Percentiles rank a stretch among this genome's conserved stretches.
These are phyloP conservation scores for Buphagus erythrorhynchus DNA, from an alignment of 2,797 vertebrate genomes.

Conservation along the genomic window DNA sequence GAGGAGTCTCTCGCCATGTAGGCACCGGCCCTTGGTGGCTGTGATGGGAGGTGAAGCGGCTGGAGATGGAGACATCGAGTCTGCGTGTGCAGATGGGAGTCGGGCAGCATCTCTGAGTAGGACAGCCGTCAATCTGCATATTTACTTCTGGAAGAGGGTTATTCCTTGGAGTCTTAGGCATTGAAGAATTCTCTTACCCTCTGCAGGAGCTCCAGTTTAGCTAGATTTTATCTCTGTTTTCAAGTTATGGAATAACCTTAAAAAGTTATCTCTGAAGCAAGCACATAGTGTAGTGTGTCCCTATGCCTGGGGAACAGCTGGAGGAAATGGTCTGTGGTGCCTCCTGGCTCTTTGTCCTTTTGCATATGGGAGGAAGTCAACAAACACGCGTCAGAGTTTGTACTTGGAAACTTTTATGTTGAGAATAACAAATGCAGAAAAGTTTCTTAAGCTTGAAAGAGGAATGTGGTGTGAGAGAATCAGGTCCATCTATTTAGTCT, in stretches of 20 bases:
- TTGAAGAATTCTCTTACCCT: neutral
- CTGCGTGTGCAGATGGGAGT: accelerated
- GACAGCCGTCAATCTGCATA: neutral
- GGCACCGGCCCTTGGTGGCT: neutral
- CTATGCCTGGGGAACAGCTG: neutral
- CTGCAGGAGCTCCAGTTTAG: neutral
- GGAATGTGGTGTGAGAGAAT: neutral
- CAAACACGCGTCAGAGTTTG: accelerated
- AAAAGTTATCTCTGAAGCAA: neutral
- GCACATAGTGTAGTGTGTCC: accelerated
- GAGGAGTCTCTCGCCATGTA: accelerated
- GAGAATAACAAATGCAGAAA: neutral
- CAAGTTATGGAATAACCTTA: neutral
- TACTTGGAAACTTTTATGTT: neutral
- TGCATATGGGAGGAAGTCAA: neutral
- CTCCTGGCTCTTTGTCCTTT: neutral
- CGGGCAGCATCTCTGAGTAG: neutral
- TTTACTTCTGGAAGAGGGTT: neutral
- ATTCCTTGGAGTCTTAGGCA: neutral
- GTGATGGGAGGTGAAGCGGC: accelerated
- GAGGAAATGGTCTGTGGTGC: neutral
- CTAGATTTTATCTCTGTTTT: neutral
- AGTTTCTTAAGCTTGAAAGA: neutral
- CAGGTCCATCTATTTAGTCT: neutral
- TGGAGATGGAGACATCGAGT: accelerated